Conservation (phyloP, 1,140 invertebrate genomes). For the Apocrypta bakeri region DNA sequence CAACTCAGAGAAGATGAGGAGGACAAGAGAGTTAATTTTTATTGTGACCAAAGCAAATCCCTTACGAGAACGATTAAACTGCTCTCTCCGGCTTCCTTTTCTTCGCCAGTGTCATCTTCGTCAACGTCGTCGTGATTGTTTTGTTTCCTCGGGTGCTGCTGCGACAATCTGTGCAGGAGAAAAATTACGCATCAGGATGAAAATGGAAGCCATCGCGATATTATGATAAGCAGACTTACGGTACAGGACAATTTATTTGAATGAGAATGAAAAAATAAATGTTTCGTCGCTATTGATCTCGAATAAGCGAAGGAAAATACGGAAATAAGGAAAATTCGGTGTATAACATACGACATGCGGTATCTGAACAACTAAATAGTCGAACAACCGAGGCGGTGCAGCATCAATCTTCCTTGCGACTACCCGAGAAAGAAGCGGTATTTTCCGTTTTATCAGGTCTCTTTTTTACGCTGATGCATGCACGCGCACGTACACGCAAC, state of each 20-base stretch:
- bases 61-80: constrained; percentile 41
- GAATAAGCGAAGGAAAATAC: neutral
- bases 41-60: constrained; percentile 38
- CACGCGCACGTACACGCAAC: neutral
- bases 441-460: constrained; percentile 62
- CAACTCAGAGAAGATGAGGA: neutral
- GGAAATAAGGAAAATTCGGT: too few relatives aligned
- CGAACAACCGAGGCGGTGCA: constrained; percentile 51
- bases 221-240: neutral
- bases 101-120: too few relatives aligned
- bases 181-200: neutral
- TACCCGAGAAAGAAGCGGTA: constrained; percentile 59
- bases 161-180: neutral
- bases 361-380: constrained; percentile 66
- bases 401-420: constrained; percentile 66
- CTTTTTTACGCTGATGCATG: constrained; percentile 41
- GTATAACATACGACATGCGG: constrained; percentile 54
- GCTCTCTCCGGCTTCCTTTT: neutral
- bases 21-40: constrained; percentile 43
- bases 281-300: neutral
- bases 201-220: neutral
- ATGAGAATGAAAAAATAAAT: neutral
- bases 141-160: constrained; percentile 11
- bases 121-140: too few relatives aligned
- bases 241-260: neutral